Conservation (phyloP, 2,797 vertebrate genomes). For the Manis crassicaudata region DNA sequence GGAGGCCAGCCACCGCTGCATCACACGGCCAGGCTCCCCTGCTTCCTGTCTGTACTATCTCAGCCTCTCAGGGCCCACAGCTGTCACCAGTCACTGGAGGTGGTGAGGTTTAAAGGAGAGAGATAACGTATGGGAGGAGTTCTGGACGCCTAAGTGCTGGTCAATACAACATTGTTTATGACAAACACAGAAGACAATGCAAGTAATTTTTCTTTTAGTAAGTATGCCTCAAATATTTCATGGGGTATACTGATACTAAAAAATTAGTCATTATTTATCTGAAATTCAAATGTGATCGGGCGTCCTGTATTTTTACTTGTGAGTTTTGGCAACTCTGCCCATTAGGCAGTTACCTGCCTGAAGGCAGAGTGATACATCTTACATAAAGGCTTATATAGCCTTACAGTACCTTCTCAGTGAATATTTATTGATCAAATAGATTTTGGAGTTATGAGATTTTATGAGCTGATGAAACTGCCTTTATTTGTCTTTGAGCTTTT, state of each 20-base stretch:
- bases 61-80: not conserved
- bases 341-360: not conserved
- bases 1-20: not conserved
- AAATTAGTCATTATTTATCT: not conserved
- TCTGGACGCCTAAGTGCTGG: not conserved
- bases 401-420: not conserved
- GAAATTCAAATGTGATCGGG: not conserved
- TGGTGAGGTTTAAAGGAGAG: not conserved
- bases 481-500: not conserved
- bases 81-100: not conserved
- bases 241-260: not conserved
- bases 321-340: not conserved
- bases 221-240: not conserved
- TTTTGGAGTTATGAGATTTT: constrained; percentile 19
- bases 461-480: not conserved
- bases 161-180: not conserved
- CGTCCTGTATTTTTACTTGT: not conserved
- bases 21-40: not conserved
- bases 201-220: not conserved
- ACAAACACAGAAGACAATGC: not conserved
- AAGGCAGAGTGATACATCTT: not conserved
- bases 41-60: not conserved
- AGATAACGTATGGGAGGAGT: not conserved
- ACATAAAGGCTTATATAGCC: not conserved
- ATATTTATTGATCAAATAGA: not conserved